These are phyloP conservation scores for Tyrophagus putrescentiae DNA, from an alignment of 1,140 invertebrate genomes.

Conservation along the genomic window DNA sequence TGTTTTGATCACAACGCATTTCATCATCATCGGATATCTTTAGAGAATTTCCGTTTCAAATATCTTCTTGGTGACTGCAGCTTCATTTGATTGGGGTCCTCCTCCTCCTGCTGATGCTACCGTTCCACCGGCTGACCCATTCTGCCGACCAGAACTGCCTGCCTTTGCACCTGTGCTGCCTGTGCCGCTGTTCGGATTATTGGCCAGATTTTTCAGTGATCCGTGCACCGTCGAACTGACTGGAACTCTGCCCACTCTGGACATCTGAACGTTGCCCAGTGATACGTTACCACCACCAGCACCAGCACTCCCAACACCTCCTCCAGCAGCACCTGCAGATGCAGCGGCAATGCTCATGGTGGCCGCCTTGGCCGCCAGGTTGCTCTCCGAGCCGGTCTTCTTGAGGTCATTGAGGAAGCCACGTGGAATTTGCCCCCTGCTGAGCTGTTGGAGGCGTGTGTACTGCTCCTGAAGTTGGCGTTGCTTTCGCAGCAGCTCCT, in stretches of 20 bases:
- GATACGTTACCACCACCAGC: not conserved
- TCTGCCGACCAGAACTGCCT: not conserved
- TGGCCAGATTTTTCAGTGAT: constrained; percentile 9
- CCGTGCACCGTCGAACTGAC: constrained; percentile 12
- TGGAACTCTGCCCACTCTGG: not conserved
- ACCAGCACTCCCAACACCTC: not conserved
- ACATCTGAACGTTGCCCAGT: not conserved
- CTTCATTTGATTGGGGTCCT: not conserved
- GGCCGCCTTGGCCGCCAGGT: constrained; percentile 60
- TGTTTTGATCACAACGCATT: too few relatives aligned
- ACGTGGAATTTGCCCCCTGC: constrained; percentile 51
- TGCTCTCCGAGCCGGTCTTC: constrained; percentile 75
- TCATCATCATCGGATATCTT: too few relatives aligned
- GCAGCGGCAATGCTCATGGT: constrained; percentile 41
- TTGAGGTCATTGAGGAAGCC: constrained; percentile 44
- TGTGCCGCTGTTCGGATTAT: not conserved
- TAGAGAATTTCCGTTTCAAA: constrained; percentile 20
- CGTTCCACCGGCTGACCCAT: not conserved
- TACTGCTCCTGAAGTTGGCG: constrained; percentile 74
- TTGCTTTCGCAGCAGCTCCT: constrained; percentile 67
- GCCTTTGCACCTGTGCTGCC: not conserved
- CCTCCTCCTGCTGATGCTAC: too few relatives aligned
- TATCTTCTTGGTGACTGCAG: constrained; percentile 1
- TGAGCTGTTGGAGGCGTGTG: constrained; percentile 63
- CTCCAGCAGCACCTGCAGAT: not conserved